phyloP scores from a whole-genome alignment of 2,797 vertebrate genomes.

The Sebastes steindachneri region DNA sequence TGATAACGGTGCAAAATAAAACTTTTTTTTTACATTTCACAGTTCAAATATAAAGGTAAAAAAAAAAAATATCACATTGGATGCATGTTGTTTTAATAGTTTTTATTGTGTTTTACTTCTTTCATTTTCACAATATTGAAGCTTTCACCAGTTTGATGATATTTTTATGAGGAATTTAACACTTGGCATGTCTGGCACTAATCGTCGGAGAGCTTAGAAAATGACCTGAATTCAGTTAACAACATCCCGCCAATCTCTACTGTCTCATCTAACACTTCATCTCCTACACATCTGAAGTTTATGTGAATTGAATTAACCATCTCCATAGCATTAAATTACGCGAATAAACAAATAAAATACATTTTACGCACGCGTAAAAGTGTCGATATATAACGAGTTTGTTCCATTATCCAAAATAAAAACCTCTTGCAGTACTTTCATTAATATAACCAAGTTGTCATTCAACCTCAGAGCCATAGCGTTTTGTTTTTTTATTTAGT shows the following conservation, averaged over 20 bases:
- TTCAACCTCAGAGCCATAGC: background rate
- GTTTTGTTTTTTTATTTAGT: conserved; percentile 23
- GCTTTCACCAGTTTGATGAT: background rate
- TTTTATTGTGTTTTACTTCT: background rate
- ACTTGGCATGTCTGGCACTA: conserved; percentile 48
- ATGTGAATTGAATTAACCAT: conserved; percentile 47
- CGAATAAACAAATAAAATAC: background rate
- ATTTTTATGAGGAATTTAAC: conserved; percentile 16
- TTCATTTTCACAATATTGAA: background rate
- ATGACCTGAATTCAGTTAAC: conserved; percentile 60
- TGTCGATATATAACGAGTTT: background rate
- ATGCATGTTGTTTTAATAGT: background rate
- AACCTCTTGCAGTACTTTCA: background rate
- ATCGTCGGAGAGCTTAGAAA: conserved; percentile 1
- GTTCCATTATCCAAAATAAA: background rate
- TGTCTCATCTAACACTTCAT: conserved; percentile 42
- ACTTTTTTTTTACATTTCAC: background rate
- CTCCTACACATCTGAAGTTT: conserved; percentile 9
- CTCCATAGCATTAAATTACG: background rate
- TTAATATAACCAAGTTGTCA: background rate
- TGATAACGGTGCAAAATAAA: background rate
- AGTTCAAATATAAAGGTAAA: background rate
- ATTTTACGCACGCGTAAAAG: conserved; percentile 26
- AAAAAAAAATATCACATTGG: background rate
- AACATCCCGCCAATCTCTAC: conserved; percentile 43